Evolutionary conservation across 1,140 invertebrate species (phyloP).

Genomic region (Octopus sinensis): DNA sequence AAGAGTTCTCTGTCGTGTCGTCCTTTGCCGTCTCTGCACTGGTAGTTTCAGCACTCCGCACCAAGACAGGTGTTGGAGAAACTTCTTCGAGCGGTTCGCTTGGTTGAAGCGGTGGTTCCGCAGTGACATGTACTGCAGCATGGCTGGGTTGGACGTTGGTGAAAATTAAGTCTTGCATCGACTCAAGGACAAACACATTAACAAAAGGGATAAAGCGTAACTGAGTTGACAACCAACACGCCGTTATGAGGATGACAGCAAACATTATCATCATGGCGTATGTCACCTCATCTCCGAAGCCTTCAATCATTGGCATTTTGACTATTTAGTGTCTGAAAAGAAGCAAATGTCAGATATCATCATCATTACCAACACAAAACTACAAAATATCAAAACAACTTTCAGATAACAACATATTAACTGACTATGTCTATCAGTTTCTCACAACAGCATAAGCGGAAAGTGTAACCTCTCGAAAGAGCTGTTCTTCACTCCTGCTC

Average conservation of each 20-base stretch:
- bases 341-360: too few species aligned
- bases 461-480: too few species aligned
- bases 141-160: neutral
- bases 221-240: neutral
- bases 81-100: neutral
- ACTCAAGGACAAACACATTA: slow-evolving; percentile 8
- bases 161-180: neutral
- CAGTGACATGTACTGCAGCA: neutral
- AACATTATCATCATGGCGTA: neutral
- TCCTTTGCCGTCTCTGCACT: too few species aligned
- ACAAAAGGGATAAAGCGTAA: neutral
- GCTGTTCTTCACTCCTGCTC: too few species aligned
- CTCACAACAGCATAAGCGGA: too few species aligned
- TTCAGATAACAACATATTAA: too few species aligned
- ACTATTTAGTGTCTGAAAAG: too few species aligned
- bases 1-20: too few species aligned
- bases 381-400: too few species aligned
- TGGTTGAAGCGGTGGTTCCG: neutral
- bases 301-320: slow-evolving; percentile 15
- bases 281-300: slow-evolving; percentile 7
- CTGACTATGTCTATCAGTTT: too few species aligned
- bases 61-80: neutral
- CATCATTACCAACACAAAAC: too few species aligned
- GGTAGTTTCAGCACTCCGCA: too few species aligned
- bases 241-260: neutral